Percentiles rank a stretch among this genome's conserved stretches.
phyloP scores from a whole-genome alignment of 2,113 vertebrate species.

The Procapra przewalskii region DNA sequence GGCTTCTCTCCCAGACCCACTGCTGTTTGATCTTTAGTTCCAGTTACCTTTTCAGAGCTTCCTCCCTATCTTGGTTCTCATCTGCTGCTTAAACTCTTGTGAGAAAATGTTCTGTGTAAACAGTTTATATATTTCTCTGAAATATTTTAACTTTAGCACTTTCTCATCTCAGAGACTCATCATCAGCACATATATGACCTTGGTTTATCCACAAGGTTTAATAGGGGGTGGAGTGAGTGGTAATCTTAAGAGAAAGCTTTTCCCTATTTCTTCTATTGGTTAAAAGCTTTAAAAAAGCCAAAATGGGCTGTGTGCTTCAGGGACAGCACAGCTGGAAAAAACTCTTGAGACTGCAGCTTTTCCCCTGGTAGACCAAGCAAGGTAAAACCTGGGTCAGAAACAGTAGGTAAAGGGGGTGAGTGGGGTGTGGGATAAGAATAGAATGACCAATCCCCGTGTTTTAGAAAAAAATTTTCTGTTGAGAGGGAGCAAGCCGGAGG shows the following conservation, averaged over 20 bases:
- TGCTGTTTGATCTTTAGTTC: conserved; percentile 10
- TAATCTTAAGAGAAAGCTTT: conserved; percentile 4
- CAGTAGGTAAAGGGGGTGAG: not conserved
- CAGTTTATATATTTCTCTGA: conserved; percentile 27
- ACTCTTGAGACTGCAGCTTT: not conserved
- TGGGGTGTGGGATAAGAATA: not conserved
- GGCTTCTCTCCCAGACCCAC: not conserved
- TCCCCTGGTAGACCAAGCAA: conserved; percentile 1
- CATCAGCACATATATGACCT: not conserved
- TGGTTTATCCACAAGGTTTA: not conserved
- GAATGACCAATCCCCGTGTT: not conserved
- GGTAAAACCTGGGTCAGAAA: not conserved
- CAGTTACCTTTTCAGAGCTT: conserved; percentile 29
- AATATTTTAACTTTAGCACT: not conserved
- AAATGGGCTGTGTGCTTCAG: not conserved
- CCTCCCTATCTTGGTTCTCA: conserved; percentile 31
- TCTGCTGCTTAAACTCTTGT: conserved; percentile 3
- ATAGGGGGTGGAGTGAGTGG: not conserved
- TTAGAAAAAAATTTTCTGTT: not conserved
- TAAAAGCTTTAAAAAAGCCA: conserved; percentile 14
- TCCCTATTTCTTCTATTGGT: not conserved
- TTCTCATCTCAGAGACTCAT: not conserved
- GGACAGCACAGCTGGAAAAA: not conserved
- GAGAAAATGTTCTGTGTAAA: conserved; percentile 46
- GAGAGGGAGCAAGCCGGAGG: not conserved